Percentiles rank a stretch among this genome's conserved stretches.
These are phyloP conservation scores for Choloepus didactylus DNA, from an alignment of 2,797 vertebrate genomes.

Conservation along the genomic window DNA sequence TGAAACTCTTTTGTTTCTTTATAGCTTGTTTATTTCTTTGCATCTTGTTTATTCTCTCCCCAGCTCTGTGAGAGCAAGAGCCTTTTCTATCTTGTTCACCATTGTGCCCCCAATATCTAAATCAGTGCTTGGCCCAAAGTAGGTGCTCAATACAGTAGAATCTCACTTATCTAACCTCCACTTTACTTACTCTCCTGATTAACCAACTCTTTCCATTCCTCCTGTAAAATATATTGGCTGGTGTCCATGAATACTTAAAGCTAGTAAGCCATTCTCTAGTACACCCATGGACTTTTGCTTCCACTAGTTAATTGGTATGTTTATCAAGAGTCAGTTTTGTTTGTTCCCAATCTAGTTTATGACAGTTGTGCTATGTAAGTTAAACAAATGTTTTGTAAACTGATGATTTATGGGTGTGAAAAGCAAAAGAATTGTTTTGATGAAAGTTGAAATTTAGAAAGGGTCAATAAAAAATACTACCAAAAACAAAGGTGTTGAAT, in stretches of 20 bases:
- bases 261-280: neutral
- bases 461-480: neutral
- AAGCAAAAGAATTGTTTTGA: neutral
- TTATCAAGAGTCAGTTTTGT: neutral
- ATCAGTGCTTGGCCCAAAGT: neutral
- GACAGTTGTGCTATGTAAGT: neutral
- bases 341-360: neutral
- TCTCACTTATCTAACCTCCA: neutral
- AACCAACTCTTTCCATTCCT: neutral
- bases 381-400: constrained; percentile 4
- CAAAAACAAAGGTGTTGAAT: neutral
- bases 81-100: neutral
- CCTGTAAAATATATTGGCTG: constrained; percentile 23
- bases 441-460: constrained; percentile 41
- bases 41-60: constrained; percentile 31
- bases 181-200: neutral
- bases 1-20: neutral
- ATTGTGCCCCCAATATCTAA: neutral
- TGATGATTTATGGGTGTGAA: neutral
- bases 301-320: neutral
- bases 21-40: neutral
- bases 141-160: neutral
- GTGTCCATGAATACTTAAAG: neutral
- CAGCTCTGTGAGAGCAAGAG: neutral
- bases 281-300: neutral